Evolutionary conservation across 2,113 vertebrate genomes (phyloP).

Genomic region (Meles meles): DNA sequence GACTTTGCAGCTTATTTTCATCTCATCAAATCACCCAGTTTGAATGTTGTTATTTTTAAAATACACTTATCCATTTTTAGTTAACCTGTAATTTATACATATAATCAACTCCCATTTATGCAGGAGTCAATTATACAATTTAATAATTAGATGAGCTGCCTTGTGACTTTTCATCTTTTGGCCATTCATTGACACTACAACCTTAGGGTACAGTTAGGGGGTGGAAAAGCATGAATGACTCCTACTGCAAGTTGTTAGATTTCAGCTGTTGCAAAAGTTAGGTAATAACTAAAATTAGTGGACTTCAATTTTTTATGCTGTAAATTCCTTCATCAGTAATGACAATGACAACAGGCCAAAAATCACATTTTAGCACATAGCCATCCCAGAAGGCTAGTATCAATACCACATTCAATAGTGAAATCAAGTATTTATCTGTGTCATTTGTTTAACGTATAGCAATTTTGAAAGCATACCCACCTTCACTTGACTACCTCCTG

Average conservation of each 20-base stretch:
- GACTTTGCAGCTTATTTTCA: not conserved
- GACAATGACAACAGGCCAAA: not conserved
- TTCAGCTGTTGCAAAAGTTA: not conserved
- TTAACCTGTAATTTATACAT: slow-evolving; percentile 18
- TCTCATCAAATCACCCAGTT: not conserved
- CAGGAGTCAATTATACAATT: not conserved
- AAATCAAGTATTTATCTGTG: not conserved
- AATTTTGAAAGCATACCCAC: not conserved
- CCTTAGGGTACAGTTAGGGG: not conserved
- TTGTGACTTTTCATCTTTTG: not conserved
- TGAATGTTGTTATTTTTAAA: slow-evolving; percentile 36
- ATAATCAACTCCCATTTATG: slow-evolving; percentile 23
- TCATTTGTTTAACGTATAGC: not conserved
- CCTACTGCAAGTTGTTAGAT: not conserved
- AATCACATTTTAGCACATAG: not conserved
- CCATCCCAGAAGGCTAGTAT: not conserved
- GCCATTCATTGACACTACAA: not conserved
- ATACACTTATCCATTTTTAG: not conserved
- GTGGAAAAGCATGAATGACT: not conserved
- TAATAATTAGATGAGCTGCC: not conserved
- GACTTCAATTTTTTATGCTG: not conserved
- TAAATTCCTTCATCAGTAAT: not conserved
- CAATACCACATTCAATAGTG: not conserved
- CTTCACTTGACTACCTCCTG: not conserved
- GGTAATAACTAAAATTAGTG: not conserved